These are phyloP conservation scores for Furcifer pardalis DNA, from an alignment of 2,797 vertebrate species.

Conservation along the genomic window DNA sequence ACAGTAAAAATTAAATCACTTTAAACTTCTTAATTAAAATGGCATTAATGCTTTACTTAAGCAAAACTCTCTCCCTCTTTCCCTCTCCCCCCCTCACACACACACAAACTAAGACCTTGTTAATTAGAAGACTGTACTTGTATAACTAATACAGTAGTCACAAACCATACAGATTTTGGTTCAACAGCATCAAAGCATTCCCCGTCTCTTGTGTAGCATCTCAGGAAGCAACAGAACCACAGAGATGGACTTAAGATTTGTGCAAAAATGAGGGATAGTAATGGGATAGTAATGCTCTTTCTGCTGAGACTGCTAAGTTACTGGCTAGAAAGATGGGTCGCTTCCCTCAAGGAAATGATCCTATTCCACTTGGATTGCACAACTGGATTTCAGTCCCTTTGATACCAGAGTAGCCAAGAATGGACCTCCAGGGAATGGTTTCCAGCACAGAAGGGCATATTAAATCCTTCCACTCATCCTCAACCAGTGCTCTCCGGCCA, in stretches of 20 bases:
- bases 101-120: too few relatives aligned
- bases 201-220: neutral
- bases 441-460: too few relatives aligned
- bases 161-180: neutral
- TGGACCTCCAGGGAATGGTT: too few relatives aligned
- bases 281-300: neutral
- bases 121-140: neutral
- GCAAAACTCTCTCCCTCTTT: too few relatives aligned
- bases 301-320: constrained; percentile 14
- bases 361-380: neutral
- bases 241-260: neutral
- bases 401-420: neutral
- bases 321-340: neutral
- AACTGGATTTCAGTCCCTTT: neutral
- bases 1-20: too few relatives aligned
- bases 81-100: too few relatives aligned
- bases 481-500: too few relatives aligned
- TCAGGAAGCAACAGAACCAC: neutral
- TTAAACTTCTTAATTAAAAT: too few relatives aligned
- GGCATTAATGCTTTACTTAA: too few relatives aligned
- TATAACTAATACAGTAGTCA: neutral
- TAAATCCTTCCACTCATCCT: too few relatives aligned
- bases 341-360: neutral
- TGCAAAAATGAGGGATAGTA: neutral
- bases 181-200: neutral